Base-by-base conservation (phyloP, 2,113 vertebrate species). In the Notarius lentiginosus region DNA sequence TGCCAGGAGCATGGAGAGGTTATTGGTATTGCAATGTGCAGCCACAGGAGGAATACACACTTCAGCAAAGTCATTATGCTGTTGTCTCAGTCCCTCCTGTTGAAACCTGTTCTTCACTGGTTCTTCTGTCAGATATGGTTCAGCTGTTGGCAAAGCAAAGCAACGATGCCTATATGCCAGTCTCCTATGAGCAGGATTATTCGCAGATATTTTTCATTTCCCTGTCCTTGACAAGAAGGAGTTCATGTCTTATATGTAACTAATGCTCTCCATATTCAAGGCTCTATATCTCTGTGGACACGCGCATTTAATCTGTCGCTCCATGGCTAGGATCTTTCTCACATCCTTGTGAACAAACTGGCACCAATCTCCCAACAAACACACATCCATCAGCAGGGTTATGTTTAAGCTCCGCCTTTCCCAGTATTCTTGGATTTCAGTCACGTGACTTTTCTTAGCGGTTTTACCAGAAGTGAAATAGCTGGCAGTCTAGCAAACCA, bases 1-100 rank as follows among this genome's bases (percentile, higher is more conserved):
- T 88, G 53, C 47, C 22, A 51, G 79, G 83, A 65, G 84, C 85
- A 66, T 61, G 56, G 63, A 85, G 89, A 75, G 88, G 89, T 77
- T 77, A 72, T 55, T 85, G n/a, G 20, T 66, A 51, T n/a, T 20
- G 27, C 56, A 56, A 73, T 34, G 47, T 68, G 89, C 47, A 30
- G 66, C 61, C 75, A 41, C 63, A 56, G 11, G 20, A 56, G 61
- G 17, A 75, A n/a, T 76, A 55, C 76, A 58, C 68, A 77, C 60
- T 83, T 51, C 61, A 58, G 61, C 11, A 83, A 83, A 83, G 77
- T 55, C 70, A 65, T 86, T 83, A 58, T 79, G 83, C 41, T 49
- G n/a, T 66, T 63, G 66, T 82, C 84, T 77, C 20, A 34, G 49
- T 34, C n/a, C 2, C 60, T 85, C 76, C 49, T 82, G 58, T 79